Base-by-base conservation (phyloP, 2,888 invertebrate genomes). In the Callosobruchus maculatus region DNA sequence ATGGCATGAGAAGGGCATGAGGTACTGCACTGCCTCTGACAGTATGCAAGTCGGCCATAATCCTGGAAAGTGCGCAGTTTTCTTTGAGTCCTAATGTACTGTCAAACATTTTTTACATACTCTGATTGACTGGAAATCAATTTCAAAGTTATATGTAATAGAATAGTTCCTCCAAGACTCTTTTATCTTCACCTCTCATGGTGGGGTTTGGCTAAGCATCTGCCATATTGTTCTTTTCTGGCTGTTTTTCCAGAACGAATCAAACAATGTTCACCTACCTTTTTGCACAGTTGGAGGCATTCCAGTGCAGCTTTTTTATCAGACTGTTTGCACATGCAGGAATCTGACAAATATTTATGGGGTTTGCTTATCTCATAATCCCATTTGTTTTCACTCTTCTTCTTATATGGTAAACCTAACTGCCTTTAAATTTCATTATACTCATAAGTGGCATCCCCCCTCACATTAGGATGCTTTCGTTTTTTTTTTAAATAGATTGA, bases 261-360 rank as follows among this genome's bases (percentile, higher is more conserved):
- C 20, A 67, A 72, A 72, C n/a, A 72, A n/a, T 67, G 67, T n/a
- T 66, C 72, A 21, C 21, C 72, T 72, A 18, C 67, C 66, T 67
- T 72, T 22, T 72, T 4, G 67, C 66, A 21, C n/a, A 72, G 72
- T 72, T 72, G 68, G 26, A 67, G 72, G 67, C 72, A 72, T 72
- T 72, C 66, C 66, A 67, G 26, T 21, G 67, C 72, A 72, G 71
- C 67, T 49, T 72, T 72, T 21, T 26, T 22, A 66, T 67, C 66
- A 21, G 66, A 72, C 18, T 67, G 20, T 67, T 72, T 72, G 0
- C 66, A 67, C 20, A 67, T 72, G 67, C 72, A 72, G 18, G 72
- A 67, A 67, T 72, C 13, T 21, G 66, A 72, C 49, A 72, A 21
- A 18, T 20, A 66, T 72, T 72, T 72, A 13, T 67, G 67, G 9